phyloP scores from a whole-genome alignment of 1,140 invertebrate genomes.

The Drosophila bipectinata region DNA sequence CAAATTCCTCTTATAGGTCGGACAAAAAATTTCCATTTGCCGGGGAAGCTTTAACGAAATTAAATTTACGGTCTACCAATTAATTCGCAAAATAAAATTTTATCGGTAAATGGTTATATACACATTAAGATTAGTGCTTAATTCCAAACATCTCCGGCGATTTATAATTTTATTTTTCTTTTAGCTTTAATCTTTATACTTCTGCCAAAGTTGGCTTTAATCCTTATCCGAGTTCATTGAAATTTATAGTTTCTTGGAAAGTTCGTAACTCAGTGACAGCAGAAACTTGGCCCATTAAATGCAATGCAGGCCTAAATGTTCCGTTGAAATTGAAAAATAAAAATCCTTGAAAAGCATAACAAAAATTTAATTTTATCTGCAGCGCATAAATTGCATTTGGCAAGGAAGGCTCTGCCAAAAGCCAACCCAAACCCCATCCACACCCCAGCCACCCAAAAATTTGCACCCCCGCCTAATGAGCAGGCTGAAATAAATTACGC shows the following conservation, averaged over 20 bases:
- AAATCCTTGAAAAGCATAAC: constrained; percentile 10
- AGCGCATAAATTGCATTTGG: constrained; percentile 71
- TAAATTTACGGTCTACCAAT: not conserved
- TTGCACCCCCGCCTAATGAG: constrained; percentile 56
- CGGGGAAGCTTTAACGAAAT: constrained; percentile 24
- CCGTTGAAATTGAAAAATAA: constrained; percentile 20
- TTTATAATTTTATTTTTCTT: not conserved
- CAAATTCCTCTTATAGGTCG: constrained; percentile 4
- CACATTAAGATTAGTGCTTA: not conserved
- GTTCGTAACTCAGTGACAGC: constrained; percentile 27
- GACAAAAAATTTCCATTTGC: constrained; percentile 22
- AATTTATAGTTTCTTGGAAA: constrained; percentile 8
- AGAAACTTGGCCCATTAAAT: constrained; percentile 73
- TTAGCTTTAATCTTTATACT: not conserved
- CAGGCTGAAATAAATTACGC: constrained; percentile 69
- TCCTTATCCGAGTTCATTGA: not conserved
- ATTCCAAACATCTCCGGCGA: not conserved
- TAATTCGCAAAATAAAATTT: not conserved
- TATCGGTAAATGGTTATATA: not conserved
- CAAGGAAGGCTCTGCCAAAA: constrained; percentile 36
- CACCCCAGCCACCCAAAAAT: constrained; percentile 4
- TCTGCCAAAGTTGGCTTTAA: not conserved
- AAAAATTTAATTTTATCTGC: constrained; percentile 68
- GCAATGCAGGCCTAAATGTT: constrained; percentile 45
- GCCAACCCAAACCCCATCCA: not conserved